phyloP scores from a whole-genome alignment of 2,113 vertebrate genomes.

The Poeciliopsis prolifica region DNA sequence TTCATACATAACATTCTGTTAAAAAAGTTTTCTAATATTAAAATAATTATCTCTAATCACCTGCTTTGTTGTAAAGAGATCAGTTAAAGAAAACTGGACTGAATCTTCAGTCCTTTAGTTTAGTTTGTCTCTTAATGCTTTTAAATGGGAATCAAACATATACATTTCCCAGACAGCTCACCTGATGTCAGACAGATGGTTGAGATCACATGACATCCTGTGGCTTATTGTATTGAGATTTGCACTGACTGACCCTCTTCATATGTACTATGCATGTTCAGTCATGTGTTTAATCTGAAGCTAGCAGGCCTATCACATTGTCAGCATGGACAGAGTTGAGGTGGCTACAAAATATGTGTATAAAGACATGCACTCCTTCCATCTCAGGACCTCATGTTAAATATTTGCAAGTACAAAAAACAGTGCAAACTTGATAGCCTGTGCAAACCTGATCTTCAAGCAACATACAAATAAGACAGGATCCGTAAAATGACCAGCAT shows the following conservation, averaged over 20 bases:
- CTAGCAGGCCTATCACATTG: background rate
- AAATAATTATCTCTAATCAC: background rate
- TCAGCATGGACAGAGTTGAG: background rate
- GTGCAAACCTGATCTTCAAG: no score
- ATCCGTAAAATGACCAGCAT: no score
- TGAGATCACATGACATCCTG: slow-evolving; percentile 26
- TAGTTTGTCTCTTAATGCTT: background rate
- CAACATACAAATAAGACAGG: no score
- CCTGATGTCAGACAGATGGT: slow-evolving; percentile 34
- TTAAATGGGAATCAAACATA: background rate
- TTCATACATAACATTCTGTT: background rate
- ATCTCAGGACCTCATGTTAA: background rate
- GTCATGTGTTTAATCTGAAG: slow-evolving; percentile 6
- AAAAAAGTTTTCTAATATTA: slow-evolving; percentile 1
- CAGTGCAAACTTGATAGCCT: no score
- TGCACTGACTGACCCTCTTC: slow-evolving; percentile 29
- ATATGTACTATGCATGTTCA: slow-evolving; percentile 7
- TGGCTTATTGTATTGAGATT: background rate
- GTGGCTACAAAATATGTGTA: background rate
- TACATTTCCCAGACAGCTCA: background rate
- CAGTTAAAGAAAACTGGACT: background rate
- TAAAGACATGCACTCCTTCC: background rate
- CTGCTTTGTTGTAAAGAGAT: background rate
- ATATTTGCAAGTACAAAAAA: no score
- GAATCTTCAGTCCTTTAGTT: background rate